phyloP scores from a whole-genome alignment of 2,113 vertebrate species.

The Microcebus lehilahytsara region DNA sequence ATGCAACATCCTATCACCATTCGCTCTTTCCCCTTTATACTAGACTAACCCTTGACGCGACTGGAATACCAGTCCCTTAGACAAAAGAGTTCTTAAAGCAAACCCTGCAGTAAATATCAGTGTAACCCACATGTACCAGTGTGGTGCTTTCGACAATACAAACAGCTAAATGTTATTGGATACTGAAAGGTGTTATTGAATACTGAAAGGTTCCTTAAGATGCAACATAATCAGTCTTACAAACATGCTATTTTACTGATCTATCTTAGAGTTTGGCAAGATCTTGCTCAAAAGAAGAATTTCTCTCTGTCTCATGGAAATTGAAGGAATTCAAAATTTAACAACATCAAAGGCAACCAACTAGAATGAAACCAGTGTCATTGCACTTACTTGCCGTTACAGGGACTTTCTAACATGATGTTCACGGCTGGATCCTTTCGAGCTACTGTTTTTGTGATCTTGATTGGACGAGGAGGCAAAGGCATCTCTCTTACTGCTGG shows the following conservation, averaged over 20 bases:
- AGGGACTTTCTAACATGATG: slow-evolving; percentile 85
- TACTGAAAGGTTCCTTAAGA: background rate
- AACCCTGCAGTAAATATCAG: background rate
- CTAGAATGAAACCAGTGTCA: background rate
- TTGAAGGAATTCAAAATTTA: background rate
- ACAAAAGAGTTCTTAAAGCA: background rate
- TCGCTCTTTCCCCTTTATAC: background rate
- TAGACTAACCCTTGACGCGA: background rate
- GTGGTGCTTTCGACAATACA: background rate
- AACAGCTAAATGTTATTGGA: background rate
- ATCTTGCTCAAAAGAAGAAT: background rate
- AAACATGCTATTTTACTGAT: background rate
- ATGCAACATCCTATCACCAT: background rate
- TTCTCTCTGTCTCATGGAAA: background rate
- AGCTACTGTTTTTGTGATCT: slow-evolving; percentile 83
- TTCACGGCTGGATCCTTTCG: slow-evolving; percentile 75
- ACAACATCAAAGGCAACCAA: background rate
- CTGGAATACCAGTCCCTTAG: background rate
- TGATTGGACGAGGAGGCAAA: slow-evolving; percentile 87
- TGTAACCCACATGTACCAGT: background rate
- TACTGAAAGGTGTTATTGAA: background rate
- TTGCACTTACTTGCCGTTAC: slow-evolving; percentile 86
- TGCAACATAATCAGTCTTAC: background rate
- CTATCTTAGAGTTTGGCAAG: background rate
- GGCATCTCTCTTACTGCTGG: slow-evolving; percentile 70